phyloP scores from a whole-genome alignment of 2,113 vertebrate genomes.

The Pollachius pollachius region DNA sequence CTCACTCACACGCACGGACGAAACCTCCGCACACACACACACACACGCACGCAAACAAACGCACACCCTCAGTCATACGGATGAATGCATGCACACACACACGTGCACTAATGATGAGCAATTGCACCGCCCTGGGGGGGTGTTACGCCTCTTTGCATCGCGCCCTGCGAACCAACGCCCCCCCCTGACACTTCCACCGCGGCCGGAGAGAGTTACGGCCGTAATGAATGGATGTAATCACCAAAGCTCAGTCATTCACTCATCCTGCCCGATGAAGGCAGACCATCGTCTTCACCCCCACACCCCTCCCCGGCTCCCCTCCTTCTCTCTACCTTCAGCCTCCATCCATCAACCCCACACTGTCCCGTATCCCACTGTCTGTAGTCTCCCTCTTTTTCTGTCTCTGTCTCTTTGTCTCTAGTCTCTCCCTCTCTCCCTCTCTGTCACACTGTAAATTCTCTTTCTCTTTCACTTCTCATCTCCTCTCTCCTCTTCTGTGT shows the following conservation, averaged over 20 bases:
- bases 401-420: background rate
- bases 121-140: conserved; percentile 15
- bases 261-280: conserved; percentile 7
- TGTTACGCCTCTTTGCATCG: conserved; percentile 24
- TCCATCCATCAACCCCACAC: conserved; percentile 12
- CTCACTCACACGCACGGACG: too few species aligned
- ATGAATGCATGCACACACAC: background rate
- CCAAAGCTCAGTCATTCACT: conserved; percentile 37
- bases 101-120: conserved; percentile 39
- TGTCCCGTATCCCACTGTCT: background rate
- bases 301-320: background rate
- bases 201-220: conserved; percentile 19
- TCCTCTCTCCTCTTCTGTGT: too few species aligned
- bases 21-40: too few species aligned
- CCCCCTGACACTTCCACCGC: conserved; percentile 3
- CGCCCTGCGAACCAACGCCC: conserved; percentile 18
- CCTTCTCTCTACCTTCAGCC: conserved; percentile 33
- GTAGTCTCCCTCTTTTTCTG: conserved; percentile 7
- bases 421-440: conserved; percentile 6
- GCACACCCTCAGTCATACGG: background rate
- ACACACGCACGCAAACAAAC: conserved; percentile 1
- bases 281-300: background rate
- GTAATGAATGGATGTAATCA: conserved; percentile 54
- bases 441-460: background rate
- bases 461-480: too few species aligned